Evolutionary conservation across 2,888 invertebrate genomes (phyloP), one percentile per base, ranked within the genome.

Genomic region (Mythimna ferrago): DNA sequence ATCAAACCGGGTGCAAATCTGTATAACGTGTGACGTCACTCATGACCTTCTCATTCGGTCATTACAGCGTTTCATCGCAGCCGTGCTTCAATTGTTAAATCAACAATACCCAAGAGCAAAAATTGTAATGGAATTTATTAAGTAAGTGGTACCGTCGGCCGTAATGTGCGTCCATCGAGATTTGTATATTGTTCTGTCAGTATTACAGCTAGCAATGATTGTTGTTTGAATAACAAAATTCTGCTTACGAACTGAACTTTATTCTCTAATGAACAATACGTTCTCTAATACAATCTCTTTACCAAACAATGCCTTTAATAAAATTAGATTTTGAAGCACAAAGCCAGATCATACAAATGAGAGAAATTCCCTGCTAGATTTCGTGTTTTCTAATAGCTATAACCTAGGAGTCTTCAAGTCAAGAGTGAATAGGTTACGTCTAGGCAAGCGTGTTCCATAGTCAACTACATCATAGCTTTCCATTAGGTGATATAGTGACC

Each of bases 1-100:
- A 73, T 58, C 19, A 53, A 78, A 65, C 51, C 19, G 21, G 19
- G 38, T 79, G 16, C 16, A 32, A 73, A 63, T 56, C 66, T 38
- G 35, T n/a, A 41, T 62, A 61, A 66, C 38, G 44, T 51, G 51
- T 84, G 84, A 84, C 84, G 86, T 84, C 81, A 86, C 58, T 58
- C 51, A 35, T 53, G 73, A 84, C 84, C 73, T 71, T 78, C 72
- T 74, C 60, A 74, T 72, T 76, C 68, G 38, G 60, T 53, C 64
- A 69, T 74, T 71, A 71, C 44, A 78, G 62, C 53, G 51, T 70
- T 76, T 68, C 69, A 74, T 71, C 54, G 56, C 32, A 66, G 58
- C 58, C 53, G 58, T 62, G 62, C 58, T 76, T 76, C 73, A 73
- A 78, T 86, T 84, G 72, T 85, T 78, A 69, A 73, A 78, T 54